These are phyloP conservation scores for Calameuta idolon DNA, from an alignment of 2,888 invertebrate genomes.

Conservation along the genomic window DNA sequence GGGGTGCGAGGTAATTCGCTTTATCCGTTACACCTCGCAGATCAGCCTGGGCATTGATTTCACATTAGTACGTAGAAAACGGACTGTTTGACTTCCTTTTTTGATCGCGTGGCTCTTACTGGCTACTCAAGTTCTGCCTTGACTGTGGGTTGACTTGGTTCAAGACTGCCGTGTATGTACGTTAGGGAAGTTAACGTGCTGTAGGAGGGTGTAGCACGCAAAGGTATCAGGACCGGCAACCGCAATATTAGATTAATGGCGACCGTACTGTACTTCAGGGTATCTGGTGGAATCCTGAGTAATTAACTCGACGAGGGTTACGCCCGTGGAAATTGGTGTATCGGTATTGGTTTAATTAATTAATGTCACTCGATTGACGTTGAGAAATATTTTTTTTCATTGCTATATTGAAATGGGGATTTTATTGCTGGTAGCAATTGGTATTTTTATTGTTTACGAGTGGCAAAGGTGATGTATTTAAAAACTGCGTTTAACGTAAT, in stretches of 20 bases:
- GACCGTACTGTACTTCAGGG: conserved; percentile 46
- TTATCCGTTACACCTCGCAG: conserved; percentile 46
- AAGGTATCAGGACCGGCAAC: conserved; percentile 51
- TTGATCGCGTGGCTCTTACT: conserved; percentile 14
- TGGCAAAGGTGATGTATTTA: neutral
- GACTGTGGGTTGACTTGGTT: neutral
- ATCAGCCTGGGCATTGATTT: conserved; percentile 49
- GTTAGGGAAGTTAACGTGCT: neutral
- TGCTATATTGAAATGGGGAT: neutral
- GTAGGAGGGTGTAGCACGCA: conserved; percentile 45
- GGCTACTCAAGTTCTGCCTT: neutral
- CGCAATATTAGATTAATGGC: conserved; percentile 61
- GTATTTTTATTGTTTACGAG: neutral
- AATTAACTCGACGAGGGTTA: conserved; percentile 27
- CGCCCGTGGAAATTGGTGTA: neutral
- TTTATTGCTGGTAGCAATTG: neutral
- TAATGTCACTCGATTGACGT: no score
- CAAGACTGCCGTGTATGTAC: neutral
- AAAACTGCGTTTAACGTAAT: neutral
- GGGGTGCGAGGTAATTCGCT: conserved; percentile 44
- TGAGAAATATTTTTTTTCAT: neutral
- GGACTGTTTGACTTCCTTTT: conserved; percentile 31
- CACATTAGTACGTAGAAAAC: conserved; percentile 41
- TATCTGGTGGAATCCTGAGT: conserved; percentile 27
- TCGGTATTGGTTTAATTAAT: neutral